Evolutionary conservation across 2,888 invertebrate genomes (phyloP).

Genomic region (Eubasilissa splendida): DNA sequence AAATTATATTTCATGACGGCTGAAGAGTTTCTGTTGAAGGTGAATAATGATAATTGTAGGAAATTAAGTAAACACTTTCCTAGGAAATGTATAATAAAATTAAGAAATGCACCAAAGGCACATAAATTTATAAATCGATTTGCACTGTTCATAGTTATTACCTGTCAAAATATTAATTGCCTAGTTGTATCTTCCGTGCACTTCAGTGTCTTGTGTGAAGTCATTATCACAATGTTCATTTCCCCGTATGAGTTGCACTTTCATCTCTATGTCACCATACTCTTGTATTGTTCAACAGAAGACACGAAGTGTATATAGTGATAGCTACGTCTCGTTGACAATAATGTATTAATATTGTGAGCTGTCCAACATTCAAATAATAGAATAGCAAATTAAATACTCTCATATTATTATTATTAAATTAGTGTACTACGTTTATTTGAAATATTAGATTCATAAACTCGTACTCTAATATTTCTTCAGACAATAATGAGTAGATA

Average conservation of each 20-base stretch:
- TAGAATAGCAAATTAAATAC: constrained; percentile 39
- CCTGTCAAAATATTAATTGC: constrained; percentile 7
- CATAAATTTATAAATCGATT: constrained; percentile 47
- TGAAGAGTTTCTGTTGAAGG: constrained; percentile 28
- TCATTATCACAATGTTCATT: not conserved
- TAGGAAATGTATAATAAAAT: constrained; percentile 48
- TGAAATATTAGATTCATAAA: constrained; percentile 39
- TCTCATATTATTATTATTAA: constrained; percentile 12
- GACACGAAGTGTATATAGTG: constrained; percentile 31
- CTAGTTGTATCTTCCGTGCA: constrained; percentile 11
- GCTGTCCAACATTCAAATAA: constrained; percentile 55
- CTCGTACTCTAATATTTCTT: constrained; percentile 50
- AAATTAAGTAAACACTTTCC: constrained; percentile 26
- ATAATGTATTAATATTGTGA: constrained; percentile 54
- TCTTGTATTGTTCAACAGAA: not conserved
- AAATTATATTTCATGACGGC: constrained; percentile 18
- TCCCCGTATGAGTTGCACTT: not conserved
- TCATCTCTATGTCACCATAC: not conserved
- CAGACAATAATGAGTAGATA: constrained; percentile 54
- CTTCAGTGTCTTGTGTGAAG: constrained; percentile 5
- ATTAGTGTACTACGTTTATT: constrained; percentile 30
- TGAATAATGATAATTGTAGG: constrained; percentile 40
- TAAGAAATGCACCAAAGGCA: constrained; percentile 55
- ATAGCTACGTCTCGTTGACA: constrained; percentile 53
- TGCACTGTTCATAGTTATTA: constrained; percentile 50